Conservation (phyloP, 2,113 vertebrate species). For the Trichomycterus rosablanca region DNA sequence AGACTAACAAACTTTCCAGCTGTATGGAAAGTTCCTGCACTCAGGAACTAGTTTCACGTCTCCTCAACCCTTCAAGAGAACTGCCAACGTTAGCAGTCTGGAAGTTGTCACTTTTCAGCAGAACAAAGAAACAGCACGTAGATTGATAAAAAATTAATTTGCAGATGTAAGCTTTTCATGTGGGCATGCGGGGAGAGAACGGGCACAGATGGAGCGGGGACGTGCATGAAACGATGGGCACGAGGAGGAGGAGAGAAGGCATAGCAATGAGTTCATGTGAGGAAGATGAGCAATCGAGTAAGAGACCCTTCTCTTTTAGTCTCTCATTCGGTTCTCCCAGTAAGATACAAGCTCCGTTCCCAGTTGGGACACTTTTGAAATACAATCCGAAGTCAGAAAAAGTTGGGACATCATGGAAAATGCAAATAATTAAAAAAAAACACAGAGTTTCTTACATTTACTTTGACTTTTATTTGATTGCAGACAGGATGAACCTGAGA, state of each 20-base stretch:
- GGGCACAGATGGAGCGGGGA: conserved; percentile 56
- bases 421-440: no score
- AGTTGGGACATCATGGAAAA: no score
- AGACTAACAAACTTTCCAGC: conserved; percentile 32
- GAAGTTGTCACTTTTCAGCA: conserved; percentile 61
- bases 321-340: conserved; percentile 61
- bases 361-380: no score
- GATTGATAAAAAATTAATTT: conserved; percentile 73
- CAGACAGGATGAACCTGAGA: no score
- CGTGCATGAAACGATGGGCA: conserved; percentile 26
- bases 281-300: conserved; percentile 25
- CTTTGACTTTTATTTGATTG: no score
- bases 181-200: conserved; percentile 59
- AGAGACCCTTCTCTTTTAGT: not conserved
- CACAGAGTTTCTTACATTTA: no score
- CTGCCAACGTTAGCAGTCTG: conserved; percentile 69
- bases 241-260: conserved; percentile 14
- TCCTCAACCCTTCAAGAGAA: conserved; percentile 49
- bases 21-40: conserved; percentile 14
- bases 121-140: conserved; percentile 70
- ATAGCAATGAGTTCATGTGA: conserved; percentile 31
- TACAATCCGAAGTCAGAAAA: no score
- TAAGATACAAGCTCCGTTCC: conserved; percentile 54
- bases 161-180: conserved; percentile 64
- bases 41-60: conserved; percentile 29